Percentiles rank a stretch among this genome's conserved stretches.
These are phyloP conservation scores for Podarcis lilfordi DNA, from an alignment of 2,797 vertebrate species.

Conservation along the genomic window DNA sequence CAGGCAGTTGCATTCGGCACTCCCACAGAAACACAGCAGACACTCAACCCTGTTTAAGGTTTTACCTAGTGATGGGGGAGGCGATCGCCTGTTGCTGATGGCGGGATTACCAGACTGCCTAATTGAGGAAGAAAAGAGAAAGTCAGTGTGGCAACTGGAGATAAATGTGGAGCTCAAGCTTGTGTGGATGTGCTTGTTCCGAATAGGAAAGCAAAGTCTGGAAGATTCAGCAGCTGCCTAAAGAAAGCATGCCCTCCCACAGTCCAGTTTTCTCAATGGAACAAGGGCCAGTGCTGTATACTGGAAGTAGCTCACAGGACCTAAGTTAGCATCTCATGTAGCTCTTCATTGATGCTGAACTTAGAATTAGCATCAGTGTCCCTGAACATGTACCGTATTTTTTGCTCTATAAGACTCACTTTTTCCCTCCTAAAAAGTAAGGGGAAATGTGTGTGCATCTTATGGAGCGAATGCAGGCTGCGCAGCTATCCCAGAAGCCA, in stretches of 20 bases:
- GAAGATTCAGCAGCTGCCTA: not conserved
- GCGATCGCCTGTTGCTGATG: constrained; percentile 92
- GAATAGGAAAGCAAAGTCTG: not conserved
- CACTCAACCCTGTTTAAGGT: not conserved
- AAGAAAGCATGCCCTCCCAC: not conserved
- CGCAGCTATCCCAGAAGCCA: too few species aligned
- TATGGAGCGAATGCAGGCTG: too few species aligned
- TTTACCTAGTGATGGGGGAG: constrained; percentile 94
- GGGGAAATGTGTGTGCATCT: too few species aligned
- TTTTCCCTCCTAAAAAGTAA: too few species aligned
- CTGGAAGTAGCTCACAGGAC: not conserved
- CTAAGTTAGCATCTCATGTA: not conserved
- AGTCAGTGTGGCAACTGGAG: rapidly evolving
- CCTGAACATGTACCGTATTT: too few species aligned
- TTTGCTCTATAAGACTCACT: too few species aligned
- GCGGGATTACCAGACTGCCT: constrained; percentile 94
- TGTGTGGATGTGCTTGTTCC: not conserved
- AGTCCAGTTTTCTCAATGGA: not conserved
- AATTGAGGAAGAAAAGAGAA: constrained; percentile 58
- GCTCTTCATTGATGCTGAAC: not conserved
- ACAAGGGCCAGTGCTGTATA: not conserved
- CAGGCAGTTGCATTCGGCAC: not conserved
- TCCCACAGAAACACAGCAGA: not conserved
- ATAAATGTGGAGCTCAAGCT: not conserved
- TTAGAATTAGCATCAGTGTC: not conserved